Evolutionary conservation across 2,888 invertebrate genomes (phyloP).

Genomic region (Lochmaea crataegi): DNA sequence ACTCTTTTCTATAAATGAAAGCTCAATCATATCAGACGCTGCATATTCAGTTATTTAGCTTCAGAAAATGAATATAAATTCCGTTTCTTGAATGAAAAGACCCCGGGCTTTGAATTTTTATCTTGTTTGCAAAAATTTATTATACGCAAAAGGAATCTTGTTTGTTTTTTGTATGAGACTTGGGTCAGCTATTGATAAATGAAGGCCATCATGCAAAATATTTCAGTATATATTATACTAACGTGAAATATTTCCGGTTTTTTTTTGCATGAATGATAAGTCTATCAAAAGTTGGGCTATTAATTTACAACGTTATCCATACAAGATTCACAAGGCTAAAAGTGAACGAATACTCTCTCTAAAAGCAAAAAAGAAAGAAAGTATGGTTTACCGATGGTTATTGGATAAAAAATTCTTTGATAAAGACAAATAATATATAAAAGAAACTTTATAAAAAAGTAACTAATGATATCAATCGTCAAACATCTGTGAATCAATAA

Average conservation of each 20-base stretch:
- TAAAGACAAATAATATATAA: too few species aligned
- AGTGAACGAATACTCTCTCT: too few species aligned
- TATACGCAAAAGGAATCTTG: conserved; percentile 20
- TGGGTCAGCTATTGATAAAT: conserved; percentile 16
- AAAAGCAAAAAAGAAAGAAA: too few species aligned
- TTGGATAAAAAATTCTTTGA: too few species aligned
- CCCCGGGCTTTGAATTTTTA: conserved; percentile 20
- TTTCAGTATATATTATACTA: not conserved
- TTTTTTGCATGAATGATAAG: not conserved
- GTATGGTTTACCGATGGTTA: too few species aligned
- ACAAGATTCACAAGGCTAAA: too few species aligned
- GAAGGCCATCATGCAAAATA: not conserved
- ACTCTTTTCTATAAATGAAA: conserved; percentile 27
- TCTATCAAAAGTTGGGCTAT: not conserved
- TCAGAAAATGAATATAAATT: conserved; percentile 25
- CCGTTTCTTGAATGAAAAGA: conserved; percentile 17
- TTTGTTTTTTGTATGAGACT: conserved; percentile 15
- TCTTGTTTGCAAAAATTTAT: conserved; percentile 24
- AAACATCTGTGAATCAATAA: too few species aligned
- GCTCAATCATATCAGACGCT: conserved; percentile 28
- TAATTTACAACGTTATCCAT: too few species aligned
- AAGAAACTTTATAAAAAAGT: too few species aligned
- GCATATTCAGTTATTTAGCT: conserved; percentile 28
- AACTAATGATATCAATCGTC: too few species aligned
- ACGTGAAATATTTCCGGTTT: not conserved